These are phyloP conservation scores for Hucho hucho DNA, from an alignment of 2,113 vertebrate species.

Conservation along the genomic window DNA sequence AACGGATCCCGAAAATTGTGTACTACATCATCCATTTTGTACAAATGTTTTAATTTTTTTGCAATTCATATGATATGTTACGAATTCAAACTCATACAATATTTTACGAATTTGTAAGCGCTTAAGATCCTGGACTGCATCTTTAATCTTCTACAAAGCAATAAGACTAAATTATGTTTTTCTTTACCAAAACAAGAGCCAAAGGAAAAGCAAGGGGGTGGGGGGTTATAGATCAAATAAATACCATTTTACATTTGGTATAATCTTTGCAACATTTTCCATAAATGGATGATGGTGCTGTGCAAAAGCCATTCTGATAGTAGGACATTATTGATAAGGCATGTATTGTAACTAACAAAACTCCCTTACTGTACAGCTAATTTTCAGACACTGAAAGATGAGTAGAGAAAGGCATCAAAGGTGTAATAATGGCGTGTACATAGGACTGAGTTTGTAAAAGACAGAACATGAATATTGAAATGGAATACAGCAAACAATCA, in stretches of 20 bases:
- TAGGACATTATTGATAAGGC: constrained; percentile 1
- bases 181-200: not conserved
- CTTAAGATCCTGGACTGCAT: too few relatives aligned
- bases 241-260: constrained; percentile 42
- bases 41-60: too few relatives aligned
- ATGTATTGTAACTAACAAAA: not conserved
- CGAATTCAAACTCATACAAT: too few relatives aligned
- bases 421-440: not conserved
- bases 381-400: not conserved
- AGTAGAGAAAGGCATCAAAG: not conserved
- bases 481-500: not conserved
- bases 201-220: not conserved
- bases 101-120: too few relatives aligned
- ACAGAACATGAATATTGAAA: not conserved
- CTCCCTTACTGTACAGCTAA: not conserved
- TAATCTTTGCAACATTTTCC: constrained; percentile 32
- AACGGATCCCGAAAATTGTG: too few relatives aligned
- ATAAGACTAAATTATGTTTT: not conserved
- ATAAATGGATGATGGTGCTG: constrained; percentile 20
- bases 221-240: constrained; percentile 32
- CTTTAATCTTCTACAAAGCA: not conserved
- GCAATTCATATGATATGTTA: too few relatives aligned
- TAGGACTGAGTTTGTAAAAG: not conserved
- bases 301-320: constrained; percentile 2
- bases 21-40: too few relatives aligned